Base-by-base conservation (phyloP, 2,113 vertebrate genomes). In the Macrotus californicus region DNA sequence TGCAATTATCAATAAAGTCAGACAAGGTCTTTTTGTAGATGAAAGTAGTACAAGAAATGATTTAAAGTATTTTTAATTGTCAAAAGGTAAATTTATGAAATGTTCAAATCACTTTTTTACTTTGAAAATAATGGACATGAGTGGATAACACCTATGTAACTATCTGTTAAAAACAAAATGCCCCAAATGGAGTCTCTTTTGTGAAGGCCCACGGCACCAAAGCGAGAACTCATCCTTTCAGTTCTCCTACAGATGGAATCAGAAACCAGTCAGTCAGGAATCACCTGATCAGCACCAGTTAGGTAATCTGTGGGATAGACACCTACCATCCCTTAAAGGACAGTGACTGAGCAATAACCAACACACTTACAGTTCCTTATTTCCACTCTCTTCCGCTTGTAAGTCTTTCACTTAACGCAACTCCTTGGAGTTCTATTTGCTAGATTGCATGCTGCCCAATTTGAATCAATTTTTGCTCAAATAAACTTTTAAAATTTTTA, bases 41-140 rank as follows among this genome's bases (percentile, higher is more conserved):
- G 92, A 89, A 77, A 94, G 89, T 61, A 85, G 24, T 94, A 46
- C 9, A 97, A 96, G 73, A 19, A 48, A 84, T 46, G 52, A 83
- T 67, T 94, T 94, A 64, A 59, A 14, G 87, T 96, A 96, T 54
- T 0, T 96, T 96, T 81, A 94, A 67, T 79, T 86, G 52, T 41
- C 14, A 97, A 95, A 70, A 2, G 0, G 0, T 82, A 96, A 96
- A 41, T 91, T 26, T 46, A n/a, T 96, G 95, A 97, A 93, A 83
- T 93, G 13, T 36, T 94, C 43, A 89, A 95, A 96, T 84, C 16
- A 83, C 41, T 89, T 92, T 81, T 94, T 94, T 56, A 93, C 59
- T 97, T 96, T 85, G 80, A 4, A 52, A 96, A 86, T 76, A 93
- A 46, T 7, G 69, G 75, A 85, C 93, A 94, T 67, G 89, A 48